Percentiles rank a stretch among this genome's conserved stretches.
Conservation (phyloP, 1,140 invertebrate genomes). For the Ceratosolen fusciceps region DNA sequence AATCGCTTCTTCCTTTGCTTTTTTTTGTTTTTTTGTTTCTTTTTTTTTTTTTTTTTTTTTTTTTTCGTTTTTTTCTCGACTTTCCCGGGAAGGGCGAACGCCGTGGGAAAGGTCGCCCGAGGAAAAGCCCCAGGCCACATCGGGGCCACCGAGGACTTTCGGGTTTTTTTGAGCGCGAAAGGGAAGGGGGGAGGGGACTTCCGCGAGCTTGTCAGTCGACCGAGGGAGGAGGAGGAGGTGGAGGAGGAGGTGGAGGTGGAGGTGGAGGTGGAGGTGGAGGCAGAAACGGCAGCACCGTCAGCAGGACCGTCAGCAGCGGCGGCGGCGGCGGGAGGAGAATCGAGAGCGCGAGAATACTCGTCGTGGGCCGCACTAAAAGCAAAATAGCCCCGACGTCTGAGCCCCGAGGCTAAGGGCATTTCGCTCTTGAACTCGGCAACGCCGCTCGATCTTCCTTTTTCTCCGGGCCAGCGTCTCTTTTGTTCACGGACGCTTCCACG, state of each 20-base stretch:
- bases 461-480: neutral
- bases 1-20: neutral
- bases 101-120: neutral
- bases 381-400: constrained; percentile 52
- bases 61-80: too few relatives aligned
- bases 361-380: constrained; percentile 33
- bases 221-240: too few relatives aligned
- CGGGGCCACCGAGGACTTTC: neutral
- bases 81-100: constrained; percentile 28
- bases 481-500: neutral
- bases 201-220: too few relatives aligned
- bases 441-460: neutral
- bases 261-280: too few relatives aligned
- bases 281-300: too few relatives aligned
- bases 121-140: constrained; percentile 21
- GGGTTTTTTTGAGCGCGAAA: too few relatives aligned
- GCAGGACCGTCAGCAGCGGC: too few relatives aligned
- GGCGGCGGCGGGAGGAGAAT: neutral
- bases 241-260: neutral
- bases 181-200: too few relatives aligned
- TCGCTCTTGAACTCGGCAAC: constrained; percentile 27
- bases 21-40: too few relatives aligned
- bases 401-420: constrained; percentile 45
- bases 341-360: neutral
- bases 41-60: too few relatives aligned